Conservation (phyloP, 2,797 vertebrate species). For the Diplodus sargus region DNA sequence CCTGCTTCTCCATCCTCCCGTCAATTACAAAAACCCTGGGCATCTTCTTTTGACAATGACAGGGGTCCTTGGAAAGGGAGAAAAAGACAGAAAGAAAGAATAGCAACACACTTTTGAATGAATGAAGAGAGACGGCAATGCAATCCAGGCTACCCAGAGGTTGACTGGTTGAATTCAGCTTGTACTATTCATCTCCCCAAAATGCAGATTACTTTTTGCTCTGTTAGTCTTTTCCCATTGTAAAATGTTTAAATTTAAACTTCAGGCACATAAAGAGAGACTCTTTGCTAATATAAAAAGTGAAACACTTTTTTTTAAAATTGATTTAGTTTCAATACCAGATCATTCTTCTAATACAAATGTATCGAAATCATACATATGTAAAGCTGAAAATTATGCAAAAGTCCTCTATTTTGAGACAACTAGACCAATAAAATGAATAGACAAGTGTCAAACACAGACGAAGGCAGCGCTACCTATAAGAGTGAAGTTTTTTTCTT, state of each 20-base stretch:
- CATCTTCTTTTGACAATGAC: slow-evolving; percentile 72
- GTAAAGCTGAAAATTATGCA: slow-evolving; percentile 81
- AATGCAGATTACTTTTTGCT: slow-evolving; percentile 46
- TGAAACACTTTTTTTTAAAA: slow-evolving; percentile 16
- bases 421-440: slow-evolving; percentile 85
- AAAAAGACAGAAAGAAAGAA: slow-evolving; percentile 54
- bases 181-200: slow-evolving; percentile 39
- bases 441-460: slow-evolving; percentile 84
- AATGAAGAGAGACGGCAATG: slow-evolving; percentile 43
- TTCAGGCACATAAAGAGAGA: slow-evolving; percentile 13
- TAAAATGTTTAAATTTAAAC: slow-evolving; percentile 46
- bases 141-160: slow-evolving; percentile 50
- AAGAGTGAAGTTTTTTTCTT: slow-evolving; percentile 79
- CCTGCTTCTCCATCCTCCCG: slow-evolving; percentile 66
- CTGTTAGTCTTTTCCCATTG: slow-evolving; percentile 31
- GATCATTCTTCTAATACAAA: slow-evolving; percentile 66
- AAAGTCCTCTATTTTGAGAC: slow-evolving; percentile 80
- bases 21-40: slow-evolving; percentile 69
- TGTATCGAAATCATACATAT: slow-evolving; percentile 71
- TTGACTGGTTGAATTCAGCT: slow-evolving; percentile 55
- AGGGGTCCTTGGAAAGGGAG: slow-evolving; percentile 66
- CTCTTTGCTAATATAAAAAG: slow-evolving; percentile 18
- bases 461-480: slow-evolving; percentile 78
- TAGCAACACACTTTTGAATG: slow-evolving; percentile 61
- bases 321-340: slow-evolving; percentile 52